Percentiles rank a stretch among this genome's conserved stretches.
Conservation (phyloP, 2,113 vertebrate species). For the Ardeotis arabs region DNA sequence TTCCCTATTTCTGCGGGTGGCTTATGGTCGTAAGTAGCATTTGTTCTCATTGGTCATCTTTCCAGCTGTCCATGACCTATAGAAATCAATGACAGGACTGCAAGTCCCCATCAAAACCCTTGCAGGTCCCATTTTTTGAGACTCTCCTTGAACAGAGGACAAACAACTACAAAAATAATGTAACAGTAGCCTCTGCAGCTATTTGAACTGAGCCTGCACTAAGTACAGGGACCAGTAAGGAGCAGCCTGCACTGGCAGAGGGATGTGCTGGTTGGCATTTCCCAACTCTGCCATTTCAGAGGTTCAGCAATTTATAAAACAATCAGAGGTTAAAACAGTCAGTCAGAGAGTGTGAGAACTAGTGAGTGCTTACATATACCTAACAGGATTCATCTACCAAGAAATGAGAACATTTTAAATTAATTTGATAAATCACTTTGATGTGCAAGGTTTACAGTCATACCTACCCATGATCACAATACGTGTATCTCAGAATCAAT, state of each 20-base stretch:
- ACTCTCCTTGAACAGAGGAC: not conserved
- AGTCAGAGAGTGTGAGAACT: not conserved
- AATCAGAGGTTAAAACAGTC: not conserved
- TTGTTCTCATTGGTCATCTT: not conserved
- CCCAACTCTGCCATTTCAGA: not conserved
- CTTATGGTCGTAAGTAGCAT: not conserved
- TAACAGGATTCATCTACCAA: not conserved
- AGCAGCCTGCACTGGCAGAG: not conserved
- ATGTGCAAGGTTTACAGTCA: not conserved
- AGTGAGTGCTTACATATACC: not conserved
- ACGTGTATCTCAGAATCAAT: not conserved
- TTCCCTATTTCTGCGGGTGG: not conserved
- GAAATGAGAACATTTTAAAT: not conserved
- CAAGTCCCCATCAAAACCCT: not conserved
- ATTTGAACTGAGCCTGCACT: not conserved
- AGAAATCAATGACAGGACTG: not conserved
- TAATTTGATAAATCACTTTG: not conserved
- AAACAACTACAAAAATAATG: not conserved
- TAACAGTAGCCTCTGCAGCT: not conserved
- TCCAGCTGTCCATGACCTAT: not conserved
- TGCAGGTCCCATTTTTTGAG: not conserved
- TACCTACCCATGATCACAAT: not conserved
- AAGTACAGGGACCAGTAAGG: not conserved
- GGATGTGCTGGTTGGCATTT: not conserved
- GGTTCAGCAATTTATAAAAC: not conserved